Evolutionary conservation across 2,113 vertebrate species (phyloP).

Genomic region (Leucopsar rothschildi): DNA sequence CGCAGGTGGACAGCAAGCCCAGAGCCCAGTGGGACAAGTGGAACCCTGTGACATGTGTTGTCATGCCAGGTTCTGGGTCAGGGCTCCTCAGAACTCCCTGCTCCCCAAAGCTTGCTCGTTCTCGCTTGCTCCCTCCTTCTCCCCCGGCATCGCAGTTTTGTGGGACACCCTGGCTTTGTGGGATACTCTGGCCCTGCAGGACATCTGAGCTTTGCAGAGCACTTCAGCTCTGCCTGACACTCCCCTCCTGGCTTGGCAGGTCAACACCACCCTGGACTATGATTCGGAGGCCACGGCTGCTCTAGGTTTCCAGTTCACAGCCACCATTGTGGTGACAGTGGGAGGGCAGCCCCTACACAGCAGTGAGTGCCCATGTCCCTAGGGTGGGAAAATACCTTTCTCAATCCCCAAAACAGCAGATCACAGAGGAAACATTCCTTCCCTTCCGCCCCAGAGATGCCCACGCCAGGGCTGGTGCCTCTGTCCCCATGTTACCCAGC

Average conservation of each 20-base stretch:
- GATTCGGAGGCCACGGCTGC: slow-evolving; percentile 16
- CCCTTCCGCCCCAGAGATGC: neutral
- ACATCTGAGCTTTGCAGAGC: neutral
- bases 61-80: neutral
- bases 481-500: fast-evolving
- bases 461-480: neutral
- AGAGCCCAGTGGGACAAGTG: neutral
- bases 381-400: neutral
- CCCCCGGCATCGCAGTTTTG: neutral
- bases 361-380: slow-evolving; percentile 56
- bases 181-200: neutral
- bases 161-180: neutral
- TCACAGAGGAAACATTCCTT: fast-evolving
- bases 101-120: neutral
- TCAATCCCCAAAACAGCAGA: neutral
- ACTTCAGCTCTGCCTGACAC: neutral
- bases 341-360: slow-evolving; percentile 39
- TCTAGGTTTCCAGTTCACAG: slow-evolving; percentile 51
- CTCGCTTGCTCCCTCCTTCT: fast-evolving
- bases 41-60: neutral
- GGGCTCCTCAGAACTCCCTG: neutral
- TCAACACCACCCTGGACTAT: slow-evolving; percentile 59
- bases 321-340: slow-evolving; percentile 66
- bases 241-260: neutral
- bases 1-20: neutral